phyloP scores from a whole-genome alignment of 2,888 invertebrate genomes.

The Timandra comae region DNA sequence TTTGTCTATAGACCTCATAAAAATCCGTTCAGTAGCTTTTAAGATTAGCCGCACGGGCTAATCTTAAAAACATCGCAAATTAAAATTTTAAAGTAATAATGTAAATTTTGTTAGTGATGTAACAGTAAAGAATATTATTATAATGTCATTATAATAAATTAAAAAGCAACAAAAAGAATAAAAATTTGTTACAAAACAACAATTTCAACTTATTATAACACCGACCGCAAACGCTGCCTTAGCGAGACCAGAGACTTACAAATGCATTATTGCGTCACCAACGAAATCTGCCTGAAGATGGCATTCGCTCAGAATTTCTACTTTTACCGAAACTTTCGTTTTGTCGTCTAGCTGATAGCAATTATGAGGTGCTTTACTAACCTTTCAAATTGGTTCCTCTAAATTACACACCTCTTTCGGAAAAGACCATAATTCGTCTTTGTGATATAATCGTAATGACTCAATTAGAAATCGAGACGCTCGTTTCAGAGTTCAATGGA shows the following conservation, averaged over 20 bases:
- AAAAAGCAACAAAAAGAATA: no score
- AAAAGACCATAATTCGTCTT: slow-evolving; percentile 18
- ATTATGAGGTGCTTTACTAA: slow-evolving; percentile 29
- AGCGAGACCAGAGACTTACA: neutral
- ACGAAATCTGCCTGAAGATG: slow-evolving; percentile 38
- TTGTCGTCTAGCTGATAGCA: slow-evolving; percentile 25
- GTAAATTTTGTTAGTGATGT: no score
- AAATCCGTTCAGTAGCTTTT: no score
- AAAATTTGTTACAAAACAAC: no score
- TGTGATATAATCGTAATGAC: slow-evolving; percentile 19
- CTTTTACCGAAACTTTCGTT: slow-evolving; percentile 62
- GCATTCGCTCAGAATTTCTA: slow-evolving; percentile 37
- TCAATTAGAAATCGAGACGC: slow-evolving; percentile 19
- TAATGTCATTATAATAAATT: no score
- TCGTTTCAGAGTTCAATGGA: slow-evolving; percentile 9
- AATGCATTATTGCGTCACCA: slow-evolving; percentile 42
- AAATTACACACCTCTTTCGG: slow-evolving; percentile 15
- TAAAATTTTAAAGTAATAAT: no score
- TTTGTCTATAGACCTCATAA: no score
- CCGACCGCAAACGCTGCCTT: neutral
- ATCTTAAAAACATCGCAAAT: no score
- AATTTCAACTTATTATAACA: no score
- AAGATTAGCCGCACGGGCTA: no score
- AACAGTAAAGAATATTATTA: no score
- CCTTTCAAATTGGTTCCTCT: slow-evolving; percentile 11